These are phyloP conservation scores for Eubasilissa regina DNA, from an alignment of 1,140 invertebrate species.

Conservation along the genomic window DNA sequence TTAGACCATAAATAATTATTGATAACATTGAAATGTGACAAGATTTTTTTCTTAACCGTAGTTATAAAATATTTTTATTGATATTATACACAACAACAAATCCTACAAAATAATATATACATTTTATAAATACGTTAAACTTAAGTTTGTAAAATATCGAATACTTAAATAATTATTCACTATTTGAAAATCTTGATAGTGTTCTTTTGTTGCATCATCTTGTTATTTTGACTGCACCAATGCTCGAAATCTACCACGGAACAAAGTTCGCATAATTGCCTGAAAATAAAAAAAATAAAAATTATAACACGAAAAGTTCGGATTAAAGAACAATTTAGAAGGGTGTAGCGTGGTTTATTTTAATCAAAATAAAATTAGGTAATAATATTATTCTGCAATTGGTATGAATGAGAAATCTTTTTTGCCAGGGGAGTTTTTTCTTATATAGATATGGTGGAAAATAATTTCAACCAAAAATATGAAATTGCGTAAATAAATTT, in stretches of 20 bases:
- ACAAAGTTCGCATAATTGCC: conserved; percentile 18
- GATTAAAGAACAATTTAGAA: neutral
- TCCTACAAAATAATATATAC: too few species aligned
- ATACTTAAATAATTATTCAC: neutral
- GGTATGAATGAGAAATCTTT: neutral
- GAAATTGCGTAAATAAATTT: neutral
- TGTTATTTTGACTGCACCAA: neutral
- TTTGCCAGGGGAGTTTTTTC: too few species aligned
- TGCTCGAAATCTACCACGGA: neutral
- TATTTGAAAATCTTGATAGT: neutral
- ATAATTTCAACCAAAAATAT: neutral
- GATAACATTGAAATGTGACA: too few species aligned
- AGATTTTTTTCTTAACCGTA: too few species aligned
- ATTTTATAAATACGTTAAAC: neutral
- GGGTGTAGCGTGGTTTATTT: too few species aligned
- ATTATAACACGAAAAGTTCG: neutral
- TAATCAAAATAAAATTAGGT: neutral
- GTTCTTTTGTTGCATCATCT: neutral
- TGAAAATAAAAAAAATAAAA: conserved; percentile 1
- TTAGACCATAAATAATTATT: too few species aligned
- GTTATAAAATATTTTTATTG: neutral
- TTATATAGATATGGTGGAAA: neutral
- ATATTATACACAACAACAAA: too few species aligned
- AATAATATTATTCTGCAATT: neutral
- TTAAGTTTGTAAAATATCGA: neutral